These are phyloP conservation scores for Podargus strigoides DNA, from an alignment of 2,797 vertebrate species.

Conservation along the genomic window DNA sequence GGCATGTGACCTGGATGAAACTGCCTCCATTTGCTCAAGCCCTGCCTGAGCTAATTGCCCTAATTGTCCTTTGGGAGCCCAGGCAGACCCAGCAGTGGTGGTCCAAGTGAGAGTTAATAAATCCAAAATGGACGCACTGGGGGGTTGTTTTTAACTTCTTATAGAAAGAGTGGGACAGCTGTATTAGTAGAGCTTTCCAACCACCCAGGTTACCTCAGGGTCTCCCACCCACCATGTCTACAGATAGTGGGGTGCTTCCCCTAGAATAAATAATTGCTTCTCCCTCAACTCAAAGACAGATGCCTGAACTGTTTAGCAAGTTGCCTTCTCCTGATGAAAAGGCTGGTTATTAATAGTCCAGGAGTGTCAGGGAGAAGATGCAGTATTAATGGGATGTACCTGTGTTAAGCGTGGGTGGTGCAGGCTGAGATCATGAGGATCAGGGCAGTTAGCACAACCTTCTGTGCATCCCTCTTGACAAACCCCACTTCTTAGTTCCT, in stretches of 20 bases:
- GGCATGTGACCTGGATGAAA: not conserved
- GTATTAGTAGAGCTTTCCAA: not conserved
- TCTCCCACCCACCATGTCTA: not conserved
- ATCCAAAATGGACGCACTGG: not conserved
- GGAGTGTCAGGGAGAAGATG: not conserved
- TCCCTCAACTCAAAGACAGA: not conserved
- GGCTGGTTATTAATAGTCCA: not conserved
- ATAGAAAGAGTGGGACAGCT: not conserved
- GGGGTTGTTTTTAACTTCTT: not conserved
- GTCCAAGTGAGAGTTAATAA: not conserved
- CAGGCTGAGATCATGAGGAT: not conserved
- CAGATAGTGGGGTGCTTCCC: not conserved
- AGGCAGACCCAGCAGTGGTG: not conserved
- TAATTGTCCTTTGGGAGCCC: not conserved
- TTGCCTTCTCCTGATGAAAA: not conserved
- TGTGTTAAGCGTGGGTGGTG: fast-evolving
- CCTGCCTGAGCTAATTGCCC: not conserved
- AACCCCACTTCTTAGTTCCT: not conserved
- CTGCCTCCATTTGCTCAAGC: not conserved
- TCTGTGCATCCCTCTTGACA: not conserved
- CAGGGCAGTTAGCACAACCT: not conserved
- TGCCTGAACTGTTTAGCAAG: not conserved
- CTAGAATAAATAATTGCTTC: not conserved
- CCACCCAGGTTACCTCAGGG: not conserved
- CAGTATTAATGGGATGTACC: not conserved